Base-by-base conservation (phyloP, 92 coral and sea anemone genomes). In the Ricordea florida region DNA sequence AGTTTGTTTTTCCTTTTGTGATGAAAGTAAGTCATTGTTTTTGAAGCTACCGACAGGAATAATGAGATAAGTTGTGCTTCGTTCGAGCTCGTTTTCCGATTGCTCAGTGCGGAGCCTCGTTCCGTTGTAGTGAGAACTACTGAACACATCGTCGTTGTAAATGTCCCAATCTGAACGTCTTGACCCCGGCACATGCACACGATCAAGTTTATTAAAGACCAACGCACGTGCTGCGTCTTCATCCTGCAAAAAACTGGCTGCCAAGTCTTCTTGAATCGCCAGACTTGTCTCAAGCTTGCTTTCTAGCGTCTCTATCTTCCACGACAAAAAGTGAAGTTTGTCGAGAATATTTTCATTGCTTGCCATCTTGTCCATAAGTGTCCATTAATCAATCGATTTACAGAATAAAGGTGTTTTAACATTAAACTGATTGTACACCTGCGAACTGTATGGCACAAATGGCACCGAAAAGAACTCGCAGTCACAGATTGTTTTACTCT, bases 11-110 rank as follows among this genome's bases (percentile, higher is more conserved):
- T 61, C 48, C 38, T 41, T 23, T 58, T 85, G 78, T 51, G 62
- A 58, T 5, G 80, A 56, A 32, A 53, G 28, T 3, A 70, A 35
- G 57, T 33, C 74, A 10, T 37, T 43, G 29, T 64, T 85, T 83
- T 87, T 83, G 85, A 83, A 77, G 36, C 82, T 46, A 18, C 86
- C 90, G 76, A 86, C 87, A 24, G 97, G 93, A 37, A 91, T 87
- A 60, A 87, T 83, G 17, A 87, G 79, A 63, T 79, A 69, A 10
- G 90, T 72, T 20, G 90, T 70, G 64, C 74, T 79, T 11, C 83
- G 78, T 31, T 84, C 86, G 14, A 63, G 68, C 18, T 85, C 86
- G 18, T 81, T 67, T 18, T 85, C 78, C 71, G 79, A 64, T 34
- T 75, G 71, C 22, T 61, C 27, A 31, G 45, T 36, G 36, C n/a